Percentiles rank a stretch among this genome's conserved stretches.
phyloP scores from a whole-genome alignment of 2,797 vertebrate genomes.

The Melanotaenia parkinsoni region DNA sequence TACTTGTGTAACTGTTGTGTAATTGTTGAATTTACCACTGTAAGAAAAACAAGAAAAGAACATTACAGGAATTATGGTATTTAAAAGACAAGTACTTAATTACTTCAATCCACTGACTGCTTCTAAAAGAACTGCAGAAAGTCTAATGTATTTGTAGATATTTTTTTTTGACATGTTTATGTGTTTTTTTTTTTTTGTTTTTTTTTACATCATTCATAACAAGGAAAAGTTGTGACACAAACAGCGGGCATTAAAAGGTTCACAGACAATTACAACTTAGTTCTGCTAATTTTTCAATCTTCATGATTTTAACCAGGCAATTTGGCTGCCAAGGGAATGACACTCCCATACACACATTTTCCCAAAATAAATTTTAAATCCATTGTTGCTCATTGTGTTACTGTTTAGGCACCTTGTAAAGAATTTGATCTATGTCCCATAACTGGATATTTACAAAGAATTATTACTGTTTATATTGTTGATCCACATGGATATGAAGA shows the following conservation, averaged over 20 bases:
- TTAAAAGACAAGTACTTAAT: too few species aligned
- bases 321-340: background rate
- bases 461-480: constrained; percentile 39
- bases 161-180: too few species aligned
- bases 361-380: background rate
- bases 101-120: too few species aligned
- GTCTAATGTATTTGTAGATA: too few species aligned
- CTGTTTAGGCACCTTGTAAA: constrained; percentile 17
- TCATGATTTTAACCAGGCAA: background rate
- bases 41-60: background rate
- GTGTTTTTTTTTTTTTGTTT: too few species aligned
- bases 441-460: constrained; percentile 32
- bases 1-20: too few species aligned
- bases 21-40: too few species aligned
- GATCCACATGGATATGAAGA: constrained; percentile 20
- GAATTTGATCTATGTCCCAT: constrained; percentile 36
- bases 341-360: background rate
- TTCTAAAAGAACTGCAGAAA: too few species aligned
- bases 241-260: background rate
- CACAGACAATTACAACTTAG: background rate
- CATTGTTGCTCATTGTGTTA: background rate
- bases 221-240: background rate
- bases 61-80: background rate
- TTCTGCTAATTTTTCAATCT: background rate
- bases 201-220: too few species aligned